These are phyloP conservation scores for Brachyptera risi DNA, from an alignment of 2,888 invertebrate species.

Conservation along the genomic window DNA sequence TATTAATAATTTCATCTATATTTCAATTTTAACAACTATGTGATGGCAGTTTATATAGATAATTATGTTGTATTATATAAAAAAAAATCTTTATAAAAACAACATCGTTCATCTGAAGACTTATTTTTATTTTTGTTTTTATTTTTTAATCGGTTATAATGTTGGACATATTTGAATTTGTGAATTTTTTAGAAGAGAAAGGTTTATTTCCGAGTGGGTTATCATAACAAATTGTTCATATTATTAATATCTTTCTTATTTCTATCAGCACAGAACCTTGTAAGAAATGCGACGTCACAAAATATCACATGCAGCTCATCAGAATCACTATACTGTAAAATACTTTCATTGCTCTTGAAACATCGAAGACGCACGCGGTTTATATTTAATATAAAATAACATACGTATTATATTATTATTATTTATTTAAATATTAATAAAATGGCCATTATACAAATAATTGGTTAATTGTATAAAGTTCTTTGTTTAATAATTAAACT, in stretches of 20 bases:
- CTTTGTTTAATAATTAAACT: conserved; percentile 6
- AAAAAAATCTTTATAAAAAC: neutral
- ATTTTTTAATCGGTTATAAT: conserved; percentile 11
- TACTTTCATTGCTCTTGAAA: no score
- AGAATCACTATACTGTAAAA: no score
- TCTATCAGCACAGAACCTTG: no score
- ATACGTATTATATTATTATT: neutral
- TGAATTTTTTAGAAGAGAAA: conserved; percentile 16
- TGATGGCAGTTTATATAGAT: conserved; percentile 7
- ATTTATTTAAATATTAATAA: neutral
- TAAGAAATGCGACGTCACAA: no score
- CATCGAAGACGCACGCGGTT: no score
- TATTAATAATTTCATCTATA: neutral
- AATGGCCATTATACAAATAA: neutral
- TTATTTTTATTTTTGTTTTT: conserved; percentile 3
- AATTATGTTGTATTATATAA: neutral
- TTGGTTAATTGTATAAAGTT: conserved; percentile 6
- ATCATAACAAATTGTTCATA: no score
- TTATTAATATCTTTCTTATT: no score
- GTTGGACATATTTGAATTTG: conserved; percentile 18
- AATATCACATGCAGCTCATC: no score
- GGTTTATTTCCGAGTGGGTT: conserved; percentile 3
- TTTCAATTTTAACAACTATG: neutral
- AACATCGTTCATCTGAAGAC: neutral
- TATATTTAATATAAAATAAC: neutral